Evolutionary conservation across 2,888 invertebrate genomes (phyloP), one percentile per base, ranked within the genome.

Genomic region (Lordiphosa fenestrarum): DNA sequence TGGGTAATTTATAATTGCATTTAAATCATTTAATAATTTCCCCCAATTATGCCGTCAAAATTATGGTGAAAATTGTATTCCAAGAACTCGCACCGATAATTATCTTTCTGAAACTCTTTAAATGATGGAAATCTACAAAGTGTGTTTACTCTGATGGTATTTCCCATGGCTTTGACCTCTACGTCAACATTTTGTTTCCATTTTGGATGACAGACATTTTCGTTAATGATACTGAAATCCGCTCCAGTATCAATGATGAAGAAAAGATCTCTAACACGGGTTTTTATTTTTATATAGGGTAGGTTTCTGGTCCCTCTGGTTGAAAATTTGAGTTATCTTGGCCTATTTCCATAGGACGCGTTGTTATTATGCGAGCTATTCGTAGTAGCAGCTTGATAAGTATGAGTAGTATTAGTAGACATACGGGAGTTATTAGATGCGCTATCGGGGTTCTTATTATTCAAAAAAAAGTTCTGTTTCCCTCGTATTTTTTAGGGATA

Each of bases 211-310:
- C 62, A 60, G 2, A 69, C 5, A 2, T 63, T 53, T 48, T 55
- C 30, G 47, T 48, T 69, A 15, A 56, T 66, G 10, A 62, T 46
- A 49, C 56, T 62, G 41, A 66, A 62, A 30, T 69, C 62, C 10
- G 66, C 62, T 56, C 56, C 66, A 44, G 62, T 69, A 48, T 66
- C 59, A 23, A 69, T 57, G 21, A 68, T 66, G 40, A 62, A 62
- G 10, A 48, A 33, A 15, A 61, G 53, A 10, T 51, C 46, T 38
- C 35, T 62, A 30, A 4, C 2, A 6, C 39, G 39, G 6, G 25
- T 25, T 49, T n/a, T 23, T 23, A 38, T 38, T 50, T 42, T 35
- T 50, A 59, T 59, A 44, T 39, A 50, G 35, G 50, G 49, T 25
- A 49, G 13, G 3, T 33, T 25, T 51, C 23, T 33, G 19, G 39